These are phyloP conservation scores for Addax nasomaculatus DNA, from an alignment of 2,113 vertebrate genomes.

Conservation along the genomic window DNA sequence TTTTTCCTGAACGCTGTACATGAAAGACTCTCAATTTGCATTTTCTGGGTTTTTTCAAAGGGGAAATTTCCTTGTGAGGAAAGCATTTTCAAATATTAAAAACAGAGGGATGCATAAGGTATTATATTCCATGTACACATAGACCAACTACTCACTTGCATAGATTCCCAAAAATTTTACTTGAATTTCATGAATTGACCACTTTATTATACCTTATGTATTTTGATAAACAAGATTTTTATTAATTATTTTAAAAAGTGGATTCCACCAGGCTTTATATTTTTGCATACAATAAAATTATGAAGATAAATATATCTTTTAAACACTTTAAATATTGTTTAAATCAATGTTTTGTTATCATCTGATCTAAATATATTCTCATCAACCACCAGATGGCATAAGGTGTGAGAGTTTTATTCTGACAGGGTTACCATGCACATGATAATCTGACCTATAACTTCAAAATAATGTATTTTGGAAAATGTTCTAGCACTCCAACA, in stretches of 20 bases:
- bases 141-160: not conserved
- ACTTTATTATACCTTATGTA: not conserved
- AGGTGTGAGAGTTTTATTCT: constrained; percentile 27
- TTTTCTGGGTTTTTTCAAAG: not conserved
- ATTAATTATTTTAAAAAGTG: not conserved
- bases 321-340: not conserved
- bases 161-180: not conserved
- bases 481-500: not conserved
- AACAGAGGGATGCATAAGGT: not conserved
- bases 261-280: not conserved
- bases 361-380: not conserved
- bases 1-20: not conserved
- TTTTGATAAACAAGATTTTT: not conserved
- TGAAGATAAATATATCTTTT: not conserved
- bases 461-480: constrained; percentile 7
- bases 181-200: not conserved
- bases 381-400: constrained; percentile 77
- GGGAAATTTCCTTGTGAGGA: not conserved
- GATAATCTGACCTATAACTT: constrained; percentile 43
- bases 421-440: not conserved
- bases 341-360: not conserved
- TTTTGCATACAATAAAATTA: not conserved
- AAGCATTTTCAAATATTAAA: not conserved
- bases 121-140: not conserved
- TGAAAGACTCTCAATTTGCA: not conserved